Evolutionary conservation across 2,888 invertebrate species (phyloP), one percentile per base, ranked within the genome.

Genomic region (Kuschelorhynchus macadamiae): DNA sequence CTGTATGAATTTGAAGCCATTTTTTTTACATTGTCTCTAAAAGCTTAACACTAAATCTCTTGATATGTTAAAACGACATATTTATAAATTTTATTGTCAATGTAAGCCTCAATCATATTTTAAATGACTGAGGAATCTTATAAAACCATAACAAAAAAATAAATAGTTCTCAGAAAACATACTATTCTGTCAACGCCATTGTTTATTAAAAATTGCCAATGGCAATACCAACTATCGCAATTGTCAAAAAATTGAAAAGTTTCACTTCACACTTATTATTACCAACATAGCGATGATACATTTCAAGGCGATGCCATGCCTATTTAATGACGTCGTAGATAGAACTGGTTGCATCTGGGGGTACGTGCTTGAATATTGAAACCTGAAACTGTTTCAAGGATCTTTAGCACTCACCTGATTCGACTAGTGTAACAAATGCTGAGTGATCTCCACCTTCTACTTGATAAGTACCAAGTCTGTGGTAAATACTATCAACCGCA

Each of bases 1-100:
- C 67, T 62, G 62, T 57, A 62, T n/a, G 76, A 77, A 75, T 81
- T 82, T 78, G 83, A 82, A 81, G 83, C 83, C 83, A 83, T 83
- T 78, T 81, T 79, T 79, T 56, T 53, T 49, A 59, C 59, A 59
- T 59, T 21, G 50, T 57, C 30, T 44, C 53, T 21, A 16, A 60
- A 44, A 47, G 17, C 47, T 50, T 47, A 65, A 55, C 55, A 65
- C 57, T 56, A 67, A 67, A 64, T 69, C 64, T 67, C 56, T 70
- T 78, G 77, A 79, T 78, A 78, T 78, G 77, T 76, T 63, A 70
- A 64, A 68, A 69, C 69, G 72, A 72, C 74, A 75, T 76, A 74
- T 75, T 72, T 71, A 73, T 73, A 67, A 55, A 61, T 25, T 67
- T 74, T 78, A 76, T 77, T 77, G 73, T 77, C 73, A 71, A 63